Base-by-base conservation (phyloP, 2,888 invertebrate species). In the Lepidocyrtinus sp. region DNA sequence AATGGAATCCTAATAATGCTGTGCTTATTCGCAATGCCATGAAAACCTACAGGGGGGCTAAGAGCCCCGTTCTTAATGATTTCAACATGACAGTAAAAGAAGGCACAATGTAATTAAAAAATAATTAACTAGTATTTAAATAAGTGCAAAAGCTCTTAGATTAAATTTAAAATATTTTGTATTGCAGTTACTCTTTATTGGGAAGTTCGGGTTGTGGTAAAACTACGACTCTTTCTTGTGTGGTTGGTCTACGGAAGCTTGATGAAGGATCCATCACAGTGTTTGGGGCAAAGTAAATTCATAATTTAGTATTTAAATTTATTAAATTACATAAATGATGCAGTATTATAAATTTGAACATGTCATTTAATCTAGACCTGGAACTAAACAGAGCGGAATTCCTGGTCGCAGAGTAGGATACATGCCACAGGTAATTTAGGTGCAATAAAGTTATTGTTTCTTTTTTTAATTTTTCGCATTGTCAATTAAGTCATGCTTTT, bases 181-280 rank as follows among this genome's bases (percentile, higher is more conserved):
- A 36, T 55, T 77, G 62, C 90, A 97, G 97, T 89, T 98, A 97
- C 89, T 97, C 97, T 78, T 91, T 98, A 9, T 90, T 98, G 21
- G 98, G 97, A 25, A 96, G 97, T 5, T 96, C 96, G 77, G 97
- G 97, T 27, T 98, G 97, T 88, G 96, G 96, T 12, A 98, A 98
- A 90, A 84, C 84, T 2, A 98, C 98, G 0, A 90, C 98, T 9
- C 91, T 98, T 1, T 94, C 96, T 67, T 96, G 96, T 89, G 94
- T 97, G 87, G 96, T 98, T 27, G 97, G 97, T 3, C 91, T 96
- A 64, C 91, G 96, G 87, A 92, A 94, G 87, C 90, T 96, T 70
- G 94, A 96, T 89, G 92, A 93, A 1, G 98, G 97, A 1, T 94
- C 95, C 88, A 94, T 97, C 86, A 94, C 93, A 91, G 96, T 97